Conservation (phyloP, 1,140 invertebrate genomes). For the Trachymyrmex septentrionalis region DNA sequence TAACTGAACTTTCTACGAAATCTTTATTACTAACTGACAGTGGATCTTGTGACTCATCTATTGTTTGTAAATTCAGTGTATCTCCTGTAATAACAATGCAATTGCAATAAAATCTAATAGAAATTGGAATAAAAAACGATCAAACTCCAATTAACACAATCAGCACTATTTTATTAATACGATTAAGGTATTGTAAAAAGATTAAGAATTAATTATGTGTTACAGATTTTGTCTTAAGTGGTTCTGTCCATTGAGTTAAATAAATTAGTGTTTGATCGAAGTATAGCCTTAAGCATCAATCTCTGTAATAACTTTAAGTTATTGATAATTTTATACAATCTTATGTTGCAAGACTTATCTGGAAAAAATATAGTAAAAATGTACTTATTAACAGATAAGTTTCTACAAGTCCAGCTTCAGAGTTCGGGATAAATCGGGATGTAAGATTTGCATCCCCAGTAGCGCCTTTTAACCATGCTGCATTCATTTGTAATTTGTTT, state of each 20-base stretch:
- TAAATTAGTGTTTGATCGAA: too few species aligned
- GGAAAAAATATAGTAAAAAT: background rate
- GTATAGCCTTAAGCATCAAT: too few species aligned
- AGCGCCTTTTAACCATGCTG: slow-evolving; percentile 24
- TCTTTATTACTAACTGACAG: background rate
- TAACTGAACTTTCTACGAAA: background rate
- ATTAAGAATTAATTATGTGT: too few species aligned
- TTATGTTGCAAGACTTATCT: background rate
- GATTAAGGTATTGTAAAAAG: too few species aligned
- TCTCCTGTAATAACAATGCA: background rate
- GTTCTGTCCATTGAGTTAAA: too few species aligned
- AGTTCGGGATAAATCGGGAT: background rate
- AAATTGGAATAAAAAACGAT: background rate
- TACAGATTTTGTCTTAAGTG: too few species aligned
- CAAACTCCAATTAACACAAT: background rate
- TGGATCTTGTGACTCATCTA: slow-evolving; percentile 7
- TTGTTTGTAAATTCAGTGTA: background rate
- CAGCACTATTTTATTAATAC: too few species aligned
- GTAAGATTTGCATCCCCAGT: background rate
- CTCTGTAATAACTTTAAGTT: background rate
- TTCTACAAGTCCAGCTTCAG: background rate
- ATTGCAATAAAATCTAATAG: background rate
- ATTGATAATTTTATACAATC: background rate
- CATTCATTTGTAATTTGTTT: background rate
- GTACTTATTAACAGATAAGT: slow-evolving; percentile 43